phyloP scores from a whole-genome alignment of 2,113 vertebrate species.

The Chamaetylas fuelleborni region DNA sequence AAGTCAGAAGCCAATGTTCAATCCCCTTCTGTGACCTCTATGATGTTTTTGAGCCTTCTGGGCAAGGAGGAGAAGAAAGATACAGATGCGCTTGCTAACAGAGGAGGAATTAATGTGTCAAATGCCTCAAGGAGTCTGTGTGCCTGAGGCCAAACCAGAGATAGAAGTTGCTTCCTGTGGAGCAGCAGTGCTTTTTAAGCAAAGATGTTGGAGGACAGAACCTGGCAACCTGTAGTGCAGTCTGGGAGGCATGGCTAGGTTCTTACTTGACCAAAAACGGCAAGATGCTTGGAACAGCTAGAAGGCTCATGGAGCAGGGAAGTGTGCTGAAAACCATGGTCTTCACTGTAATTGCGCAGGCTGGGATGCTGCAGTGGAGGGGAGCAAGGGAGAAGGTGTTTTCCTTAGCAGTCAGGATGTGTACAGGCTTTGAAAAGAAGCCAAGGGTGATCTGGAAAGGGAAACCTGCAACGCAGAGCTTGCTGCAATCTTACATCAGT shows the following conservation, averaged over 20 bases:
- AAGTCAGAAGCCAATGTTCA: neutral
- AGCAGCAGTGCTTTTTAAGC: neutral
- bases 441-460: rapidly evolving
- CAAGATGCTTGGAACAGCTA: neutral
- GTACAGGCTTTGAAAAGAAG: neutral
- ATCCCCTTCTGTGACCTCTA: neutral
- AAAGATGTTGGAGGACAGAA: neutral
- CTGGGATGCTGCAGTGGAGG: neutral
- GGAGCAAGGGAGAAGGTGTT: neutral
- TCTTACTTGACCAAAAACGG: neutral
- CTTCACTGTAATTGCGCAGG: neutral
- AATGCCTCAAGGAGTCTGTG: neutral
- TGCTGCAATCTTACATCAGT: neutral
- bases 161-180: neutral
- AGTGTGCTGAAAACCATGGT: neutral
- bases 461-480: neutral
- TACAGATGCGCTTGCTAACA: neutral
- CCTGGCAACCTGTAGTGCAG: neutral
- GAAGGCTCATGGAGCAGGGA: neutral
- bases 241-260: neutral
- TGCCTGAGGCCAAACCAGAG: neutral
- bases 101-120: neutral
- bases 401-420: neutral
- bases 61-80: neutral
- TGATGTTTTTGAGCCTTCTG: neutral